Base-by-base conservation (phyloP, 2,888 invertebrate species). In the Hedya salicella region DNA sequence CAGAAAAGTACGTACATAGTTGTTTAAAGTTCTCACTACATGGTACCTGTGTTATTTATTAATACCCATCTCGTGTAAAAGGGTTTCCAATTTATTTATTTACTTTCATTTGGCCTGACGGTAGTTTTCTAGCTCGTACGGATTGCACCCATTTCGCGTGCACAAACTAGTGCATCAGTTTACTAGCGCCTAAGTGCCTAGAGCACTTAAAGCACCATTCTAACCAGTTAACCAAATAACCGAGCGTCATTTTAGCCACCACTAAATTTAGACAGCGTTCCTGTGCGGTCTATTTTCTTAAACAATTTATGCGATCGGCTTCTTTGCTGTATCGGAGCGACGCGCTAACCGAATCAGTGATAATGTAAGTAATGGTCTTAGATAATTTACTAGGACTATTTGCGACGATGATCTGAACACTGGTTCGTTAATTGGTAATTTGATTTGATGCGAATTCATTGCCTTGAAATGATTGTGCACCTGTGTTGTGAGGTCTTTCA, bases 251-350 rank as follows among this genome's bases (percentile, higher is more conserved):
- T 68, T 59, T 66, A 68, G 65, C 69, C 69, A 56, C 56, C 75
- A 68, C 65, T 73, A 73, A 73, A 69, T 75, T 73, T 71, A 72
- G 77, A 73, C 75, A 5, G 17, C 32, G 57, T 17, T 44, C 68
- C 84, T 81, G 87, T 85, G 89, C 86, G 89, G 88, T 87, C 88
- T 73, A 75, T 81, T 84, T 85, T 78, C 81, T 80, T 83, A 86
- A 86, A 76, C 85, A 88, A 89, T 91, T 89, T 89, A 90, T 88
- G 81, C 70, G 79, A 71, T 77, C 86, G 87, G 88, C 83, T 81
- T 81, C 85, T 88, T 87, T 86, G 79, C 72, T 78, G 78, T 79
- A 73, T 72, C 63, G 8, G 39, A 48, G 71, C 73, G 79, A 80
- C 77, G 80, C 78, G 80, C 80, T 84, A 85, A 87, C 86, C 81